These are phyloP conservation scores for Ceratitis capitata DNA, from an alignment of 1,140 invertebrate species.

Conservation along the genomic window DNA sequence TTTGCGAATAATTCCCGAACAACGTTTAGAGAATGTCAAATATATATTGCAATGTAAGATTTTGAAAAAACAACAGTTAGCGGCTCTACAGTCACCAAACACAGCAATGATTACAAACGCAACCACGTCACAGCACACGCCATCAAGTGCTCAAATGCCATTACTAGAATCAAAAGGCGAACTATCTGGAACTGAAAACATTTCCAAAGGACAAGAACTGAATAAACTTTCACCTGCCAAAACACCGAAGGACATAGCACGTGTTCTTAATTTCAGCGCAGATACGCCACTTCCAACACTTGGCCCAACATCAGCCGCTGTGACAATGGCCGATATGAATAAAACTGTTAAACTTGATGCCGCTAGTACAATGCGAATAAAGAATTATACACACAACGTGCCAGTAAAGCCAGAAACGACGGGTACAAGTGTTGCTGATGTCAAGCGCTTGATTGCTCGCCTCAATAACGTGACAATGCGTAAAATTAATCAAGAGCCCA, in stretches of 20 bases:
- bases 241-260: constrained; percentile 40
- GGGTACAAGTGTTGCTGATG: background rate
- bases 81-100: background rate
- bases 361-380: background rate
- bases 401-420: background rate
- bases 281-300: background rate
- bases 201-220: background rate
- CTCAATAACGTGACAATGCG: background rate
- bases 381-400: background rate
- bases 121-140: background rate
- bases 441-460: background rate
- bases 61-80: background rate
- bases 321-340: background rate
- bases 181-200: background rate
- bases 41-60: constrained; percentile 48
- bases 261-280: constrained; percentile 30
- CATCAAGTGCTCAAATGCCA: background rate
- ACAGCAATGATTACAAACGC: background rate
- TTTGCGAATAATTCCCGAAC: background rate
- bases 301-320: background rate
- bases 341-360: background rate
- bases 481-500: background rate
- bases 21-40: constrained; percentile 51
- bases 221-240: constrained; percentile 37
- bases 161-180: background rate